Evolutionary conservation across 2,113 vertebrate genomes (phyloP).

Genomic region (Tachycineta bicolor): DNA sequence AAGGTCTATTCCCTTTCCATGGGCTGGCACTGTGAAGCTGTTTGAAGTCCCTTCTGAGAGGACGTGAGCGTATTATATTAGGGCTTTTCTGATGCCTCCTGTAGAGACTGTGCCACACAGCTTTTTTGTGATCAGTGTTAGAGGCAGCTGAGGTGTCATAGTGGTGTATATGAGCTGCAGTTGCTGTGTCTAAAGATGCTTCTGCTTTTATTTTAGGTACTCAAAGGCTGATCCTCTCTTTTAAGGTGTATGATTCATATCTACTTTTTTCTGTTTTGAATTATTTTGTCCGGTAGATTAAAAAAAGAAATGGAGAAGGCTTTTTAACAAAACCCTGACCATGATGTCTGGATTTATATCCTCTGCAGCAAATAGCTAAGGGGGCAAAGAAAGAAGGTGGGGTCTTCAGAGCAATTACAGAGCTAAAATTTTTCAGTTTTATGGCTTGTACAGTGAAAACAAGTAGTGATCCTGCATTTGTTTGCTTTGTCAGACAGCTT

Average conservation of each 20-base stretch:
- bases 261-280: background rate
- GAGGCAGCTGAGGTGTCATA: background rate
- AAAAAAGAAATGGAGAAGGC: background rate
- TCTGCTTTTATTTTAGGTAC: background rate
- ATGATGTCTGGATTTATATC: background rate
- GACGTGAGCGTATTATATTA: fast-evolving
- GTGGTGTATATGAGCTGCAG: background rate
- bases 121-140: background rate
- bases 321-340: background rate
- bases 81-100: background rate
- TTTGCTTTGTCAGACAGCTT: background rate
- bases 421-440: background rate
- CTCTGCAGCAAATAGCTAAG: background rate
- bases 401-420: background rate
- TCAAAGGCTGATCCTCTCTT: background rate
- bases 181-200: background rate
- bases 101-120: background rate
- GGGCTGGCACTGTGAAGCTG: background rate
- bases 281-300: background rate
- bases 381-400: background rate
- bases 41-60: background rate
- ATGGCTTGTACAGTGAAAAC: background rate
- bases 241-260: background rate
- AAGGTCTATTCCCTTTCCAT: background rate
- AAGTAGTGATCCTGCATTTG: background rate